Evolutionary conservation across 2,113 vertebrate species (phyloP).

Genomic region (Nesogale talazaci): DNA sequence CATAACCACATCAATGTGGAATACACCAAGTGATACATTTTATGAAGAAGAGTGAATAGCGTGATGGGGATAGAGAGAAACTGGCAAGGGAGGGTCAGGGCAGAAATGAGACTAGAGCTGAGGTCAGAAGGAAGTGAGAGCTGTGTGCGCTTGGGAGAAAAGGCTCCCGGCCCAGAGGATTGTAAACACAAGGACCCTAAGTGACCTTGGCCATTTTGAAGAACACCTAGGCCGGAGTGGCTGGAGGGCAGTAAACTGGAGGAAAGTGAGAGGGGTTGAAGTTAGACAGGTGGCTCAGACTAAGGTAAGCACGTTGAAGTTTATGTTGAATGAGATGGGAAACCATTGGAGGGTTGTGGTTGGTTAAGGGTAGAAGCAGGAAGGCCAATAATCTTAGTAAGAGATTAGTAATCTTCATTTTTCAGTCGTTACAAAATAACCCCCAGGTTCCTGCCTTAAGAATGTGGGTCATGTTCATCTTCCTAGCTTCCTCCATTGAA

Average conservation of each 20-base stretch:
- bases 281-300: background rate
- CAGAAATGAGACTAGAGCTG: background rate
- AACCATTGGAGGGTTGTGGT: background rate
- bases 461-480: background rate
- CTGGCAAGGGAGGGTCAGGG: background rate
- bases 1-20: background rate
- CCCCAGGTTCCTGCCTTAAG: background rate
- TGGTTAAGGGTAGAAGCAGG: background rate
- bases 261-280: conserved; percentile 39
- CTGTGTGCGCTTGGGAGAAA: background rate
- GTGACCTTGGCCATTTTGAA: conserved; percentile 16
- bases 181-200: background rate
- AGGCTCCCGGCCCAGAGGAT: conserved; percentile 3
- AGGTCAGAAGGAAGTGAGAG: conserved; percentile 7
- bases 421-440: conserved; percentile 21
- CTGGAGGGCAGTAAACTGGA: background rate
- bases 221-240: background rate
- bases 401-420: conserved; percentile 30
- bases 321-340: conserved; percentile 16
- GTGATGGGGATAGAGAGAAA: background rate
- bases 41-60: background rate
- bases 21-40: background rate
- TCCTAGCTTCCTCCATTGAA: background rate
- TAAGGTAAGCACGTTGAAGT: background rate
- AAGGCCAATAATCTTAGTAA: background rate